Percentiles rank a stretch among this genome's conserved stretches.
phyloP scores from a whole-genome alignment of 2,113 vertebrate genomes.

The Anarrhichthys ocellatus region DNA sequence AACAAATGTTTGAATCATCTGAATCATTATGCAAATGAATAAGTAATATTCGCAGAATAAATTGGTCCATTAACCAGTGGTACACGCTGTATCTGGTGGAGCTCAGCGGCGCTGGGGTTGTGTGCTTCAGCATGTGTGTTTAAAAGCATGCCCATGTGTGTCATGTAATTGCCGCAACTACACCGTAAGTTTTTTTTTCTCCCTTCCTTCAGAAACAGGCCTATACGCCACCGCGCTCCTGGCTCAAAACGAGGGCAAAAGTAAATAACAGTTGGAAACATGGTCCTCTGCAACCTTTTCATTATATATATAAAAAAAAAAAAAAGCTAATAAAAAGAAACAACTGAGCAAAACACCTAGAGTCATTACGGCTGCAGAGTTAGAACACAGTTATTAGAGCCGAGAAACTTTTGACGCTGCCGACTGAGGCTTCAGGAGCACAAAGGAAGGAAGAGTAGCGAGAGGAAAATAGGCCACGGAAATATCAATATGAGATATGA shows the following conservation, averaged over 20 bases:
- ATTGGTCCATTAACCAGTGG: constrained; percentile 77
- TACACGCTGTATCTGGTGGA: constrained; percentile 62
- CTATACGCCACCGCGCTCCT: not conserved
- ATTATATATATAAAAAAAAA: constrained; percentile 23
- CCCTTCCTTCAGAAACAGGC: not conserved
- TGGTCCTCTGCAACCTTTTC: constrained; percentile 46
- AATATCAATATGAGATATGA: constrained; percentile 80
- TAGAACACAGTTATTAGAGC: constrained; percentile 55
- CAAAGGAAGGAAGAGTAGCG: constrained; percentile 47
- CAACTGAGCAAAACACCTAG: constrained; percentile 49
- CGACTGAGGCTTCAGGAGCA: constrained; percentile 58
- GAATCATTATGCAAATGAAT: constrained; percentile 86
- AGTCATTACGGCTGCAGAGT: constrained; percentile 63
- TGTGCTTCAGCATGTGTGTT: constrained; percentile 30
- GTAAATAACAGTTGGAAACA: constrained; percentile 47
- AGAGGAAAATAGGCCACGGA: constrained; percentile 51
- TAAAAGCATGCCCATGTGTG: constrained; percentile 16
- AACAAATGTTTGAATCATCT: constrained; percentile 81
- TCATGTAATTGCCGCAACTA: constrained; percentile 12
- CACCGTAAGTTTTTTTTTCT: not conserved
- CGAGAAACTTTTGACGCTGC: constrained; percentile 57
- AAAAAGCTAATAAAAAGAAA: constrained; percentile 5
- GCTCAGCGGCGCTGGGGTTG: constrained; percentile 35
- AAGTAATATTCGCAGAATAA: constrained; percentile 83
- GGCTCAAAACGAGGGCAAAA: constrained; percentile 35